A percentile compares a stretch with the other conserved stretches of the same genome.
Conservation (phyloP, 1,140 invertebrate genomes). For the Macrobrachium rosenbergii region DNA sequence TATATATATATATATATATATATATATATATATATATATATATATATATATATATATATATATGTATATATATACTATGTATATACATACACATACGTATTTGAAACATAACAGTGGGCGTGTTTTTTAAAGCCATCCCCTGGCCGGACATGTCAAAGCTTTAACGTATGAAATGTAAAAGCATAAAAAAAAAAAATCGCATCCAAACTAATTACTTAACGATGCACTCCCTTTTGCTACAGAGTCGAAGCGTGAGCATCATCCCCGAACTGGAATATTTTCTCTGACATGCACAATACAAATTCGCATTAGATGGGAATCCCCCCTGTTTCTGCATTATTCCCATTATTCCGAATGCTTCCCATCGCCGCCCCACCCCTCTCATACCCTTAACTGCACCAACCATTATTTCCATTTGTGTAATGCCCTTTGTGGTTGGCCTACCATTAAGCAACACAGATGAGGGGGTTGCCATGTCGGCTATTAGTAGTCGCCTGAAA, state of each 20-base stretch:
- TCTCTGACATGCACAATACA: no score
- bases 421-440: no score
- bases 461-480: not conserved
- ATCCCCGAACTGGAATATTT: no score
- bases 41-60: constrained; percentile 16
- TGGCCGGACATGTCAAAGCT: not conserved
- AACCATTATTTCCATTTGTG: no score
- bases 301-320: no score
- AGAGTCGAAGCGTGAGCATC: not conserved
- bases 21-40: constrained; percentile 12
- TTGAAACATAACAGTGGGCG: no score
- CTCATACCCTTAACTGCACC: no score
- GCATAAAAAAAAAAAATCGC: not conserved
- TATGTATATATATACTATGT: not conserved
- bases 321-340: no score
- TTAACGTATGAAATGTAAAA: not conserved
- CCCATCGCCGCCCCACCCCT: no score
- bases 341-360: no score
- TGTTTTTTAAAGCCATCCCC: no score
- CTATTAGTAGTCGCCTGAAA: not conserved
- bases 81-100: not conserved
- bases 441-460: no score
- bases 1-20: constrained; percentile 20
- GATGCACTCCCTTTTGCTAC: not conserved
- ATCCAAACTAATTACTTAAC: not conserved